Evolutionary conservation across 2,797 vertebrate genomes (phyloP).

Genomic region (Linurgus olivaceus): DNA sequence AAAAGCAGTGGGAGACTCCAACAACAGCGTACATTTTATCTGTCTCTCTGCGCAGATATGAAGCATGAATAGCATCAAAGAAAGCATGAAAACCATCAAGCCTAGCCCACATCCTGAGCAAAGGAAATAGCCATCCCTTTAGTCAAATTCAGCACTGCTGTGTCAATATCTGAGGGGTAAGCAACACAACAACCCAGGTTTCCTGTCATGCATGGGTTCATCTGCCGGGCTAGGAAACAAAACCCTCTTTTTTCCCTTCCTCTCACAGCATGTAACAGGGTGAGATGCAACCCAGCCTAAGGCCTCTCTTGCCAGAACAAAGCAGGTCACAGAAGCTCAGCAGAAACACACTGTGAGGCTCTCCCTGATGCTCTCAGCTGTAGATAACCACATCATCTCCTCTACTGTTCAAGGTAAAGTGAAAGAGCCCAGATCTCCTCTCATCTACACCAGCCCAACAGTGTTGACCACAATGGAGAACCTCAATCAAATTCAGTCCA

Average conservation of each 20-base stretch:
- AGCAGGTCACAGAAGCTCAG: background rate
- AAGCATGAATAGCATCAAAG: constrained; percentile 45
- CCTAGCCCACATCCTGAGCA: background rate
- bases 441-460: background rate
- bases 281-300: background rate
- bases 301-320: background rate
- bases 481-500: background rate
- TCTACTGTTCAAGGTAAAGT: background rate
- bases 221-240: background rate
- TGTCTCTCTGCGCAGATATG: constrained; percentile 10
- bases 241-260: background rate
- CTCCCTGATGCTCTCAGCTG: background rate
- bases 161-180: background rate
- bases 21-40: constrained; percentile 18
- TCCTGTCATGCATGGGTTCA: background rate
- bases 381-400: background rate
- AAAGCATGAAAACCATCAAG: background rate
- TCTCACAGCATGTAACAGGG: background rate
- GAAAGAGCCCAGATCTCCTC: background rate
- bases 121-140: background rate
- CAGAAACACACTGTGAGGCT: background rate
- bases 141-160: background rate
- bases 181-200: background rate
- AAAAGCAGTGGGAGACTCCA: constrained; percentile 41
- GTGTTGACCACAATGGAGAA: background rate